These are phyloP conservation scores for Megastigmus dorsalis DNA, from an alignment of 2,888 invertebrate genomes.

Conservation along the genomic window DNA sequence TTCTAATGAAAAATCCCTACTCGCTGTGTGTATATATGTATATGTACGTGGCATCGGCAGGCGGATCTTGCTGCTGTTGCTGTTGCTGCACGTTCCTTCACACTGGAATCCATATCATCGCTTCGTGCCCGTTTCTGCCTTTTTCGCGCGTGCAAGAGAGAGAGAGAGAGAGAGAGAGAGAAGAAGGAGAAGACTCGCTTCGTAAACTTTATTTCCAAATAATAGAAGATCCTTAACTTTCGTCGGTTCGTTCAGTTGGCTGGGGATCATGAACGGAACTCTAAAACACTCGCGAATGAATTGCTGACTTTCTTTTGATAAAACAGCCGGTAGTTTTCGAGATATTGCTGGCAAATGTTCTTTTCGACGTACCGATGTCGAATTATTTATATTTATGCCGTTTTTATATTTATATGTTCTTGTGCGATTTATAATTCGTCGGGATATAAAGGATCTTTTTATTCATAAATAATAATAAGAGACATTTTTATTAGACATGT, in stretches of 20 bases:
- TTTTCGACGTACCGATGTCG: too few species aligned
- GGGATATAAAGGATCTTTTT: too few species aligned
- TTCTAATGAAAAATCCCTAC: conserved; percentile 71
- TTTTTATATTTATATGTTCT: too few species aligned
- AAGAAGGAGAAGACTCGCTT: conserved; percentile 10
- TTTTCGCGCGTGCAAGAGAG: conserved; percentile 14
- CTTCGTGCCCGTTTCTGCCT: conserved; percentile 31
- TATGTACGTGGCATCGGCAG: neutral
- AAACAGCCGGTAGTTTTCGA: neutral
- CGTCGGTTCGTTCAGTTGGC: neutral
- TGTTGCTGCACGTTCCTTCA: conserved; percentile 33
- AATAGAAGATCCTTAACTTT: conserved; percentile 34
- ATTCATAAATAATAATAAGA: too few species aligned
- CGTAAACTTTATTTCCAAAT: conserved; percentile 52
- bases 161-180: neutral
- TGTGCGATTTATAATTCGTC: too few species aligned
- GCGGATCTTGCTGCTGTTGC: neutral
- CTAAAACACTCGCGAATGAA: neutral
- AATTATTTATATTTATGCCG: too few species aligned
- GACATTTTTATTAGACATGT: too few species aligned
- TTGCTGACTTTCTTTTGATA: neutral
- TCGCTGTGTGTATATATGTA: conserved; percentile 24
- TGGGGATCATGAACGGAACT: conserved; percentile 21
- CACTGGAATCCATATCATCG: conserved; percentile 57
- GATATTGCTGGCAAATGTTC: too few species aligned